These are phyloP conservation scores for Cladorhizidae sp. DNA, from an alignment of 37 sponge, comb jelly and placozoan genomes.

Conservation along the genomic window DNA sequence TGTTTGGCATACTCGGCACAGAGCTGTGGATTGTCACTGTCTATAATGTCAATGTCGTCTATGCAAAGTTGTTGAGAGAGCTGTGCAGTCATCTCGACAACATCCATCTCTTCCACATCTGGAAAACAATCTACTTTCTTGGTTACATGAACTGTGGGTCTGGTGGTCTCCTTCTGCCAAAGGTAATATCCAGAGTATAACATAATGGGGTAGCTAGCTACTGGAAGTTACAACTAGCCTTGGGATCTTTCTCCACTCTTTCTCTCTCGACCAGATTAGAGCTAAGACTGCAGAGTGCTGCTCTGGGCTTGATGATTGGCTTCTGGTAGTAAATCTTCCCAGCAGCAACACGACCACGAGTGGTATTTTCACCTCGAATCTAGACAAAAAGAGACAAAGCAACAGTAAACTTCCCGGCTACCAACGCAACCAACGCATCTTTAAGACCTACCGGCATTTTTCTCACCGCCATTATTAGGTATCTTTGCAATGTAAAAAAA, in stretches of 20 bases:
- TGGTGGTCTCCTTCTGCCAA: not conserved
- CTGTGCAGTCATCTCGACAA: constrained; percentile 22
- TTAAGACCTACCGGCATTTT: not conserved
- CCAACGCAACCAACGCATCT: not conserved
- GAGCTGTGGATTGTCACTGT: constrained; percentile 92
- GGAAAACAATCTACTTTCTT: not conserved
- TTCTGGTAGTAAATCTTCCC: constrained; percentile 32
- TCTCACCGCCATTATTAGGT: constrained; percentile 19
- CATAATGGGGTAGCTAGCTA: not conserved
- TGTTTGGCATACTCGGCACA: constrained; percentile 95
- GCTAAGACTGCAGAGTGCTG: constrained; percentile 43
- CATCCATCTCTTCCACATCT: constrained; percentile 39
- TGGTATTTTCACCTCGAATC: constrained; percentile 4
- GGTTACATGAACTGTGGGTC: not conserved
- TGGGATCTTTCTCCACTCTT: not conserved
- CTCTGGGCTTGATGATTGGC: constrained; percentile 31
- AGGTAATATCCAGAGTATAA: not conserved
- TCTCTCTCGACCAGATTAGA: constrained; percentile 5
- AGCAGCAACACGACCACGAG: not conserved
- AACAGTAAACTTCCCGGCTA: not conserved
- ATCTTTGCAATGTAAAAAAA: too few relatives aligned
- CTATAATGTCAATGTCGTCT: constrained; percentile 85
- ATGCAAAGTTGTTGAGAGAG: constrained; percentile 52
- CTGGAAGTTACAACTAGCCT: not conserved
- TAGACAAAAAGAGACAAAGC: not conserved